These are phyloP conservation scores for Pseudomyrmex cubaensis DNA, from an alignment of 1,140 invertebrate genomes.

Conservation along the genomic window DNA sequence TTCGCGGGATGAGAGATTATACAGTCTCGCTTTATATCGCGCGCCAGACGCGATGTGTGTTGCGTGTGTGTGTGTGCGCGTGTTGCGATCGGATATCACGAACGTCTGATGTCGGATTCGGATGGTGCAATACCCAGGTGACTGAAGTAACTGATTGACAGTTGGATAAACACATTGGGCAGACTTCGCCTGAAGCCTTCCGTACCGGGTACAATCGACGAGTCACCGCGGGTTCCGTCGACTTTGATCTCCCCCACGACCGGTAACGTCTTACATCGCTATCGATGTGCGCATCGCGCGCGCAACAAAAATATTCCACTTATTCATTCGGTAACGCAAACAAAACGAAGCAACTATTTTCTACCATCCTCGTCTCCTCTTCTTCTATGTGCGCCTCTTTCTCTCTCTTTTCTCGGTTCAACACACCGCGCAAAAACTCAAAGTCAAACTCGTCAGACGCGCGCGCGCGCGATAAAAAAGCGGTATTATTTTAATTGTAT, in stretches of 20 bases:
- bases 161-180: slow-evolving; percentile 76
- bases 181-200: slow-evolving; percentile 59
- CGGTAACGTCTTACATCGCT: slow-evolving; percentile 47
- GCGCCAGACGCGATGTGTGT: slow-evolving; percentile 3
- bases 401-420: not conserved
- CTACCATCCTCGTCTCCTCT: not conserved
- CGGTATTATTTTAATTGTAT: slow-evolving; percentile 16
- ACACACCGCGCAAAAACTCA: slow-evolving; percentile 6
- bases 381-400: not conserved
- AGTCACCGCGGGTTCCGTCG: slow-evolving; percentile 69
- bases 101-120: slow-evolving; percentile 58
- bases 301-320: slow-evolving; percentile 68
- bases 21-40: no score
- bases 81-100: slow-evolving; percentile 68
- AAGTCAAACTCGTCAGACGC: not conserved
- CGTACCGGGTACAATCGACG: slow-evolving; percentile 61
- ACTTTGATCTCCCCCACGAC: slow-evolving; percentile 55
- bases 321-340: slow-evolving; percentile 43
- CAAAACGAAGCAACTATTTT: slow-evolving; percentile 34
- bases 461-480: not conserved
- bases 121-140: slow-evolving; percentile 66
- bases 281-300: slow-evolving; percentile 58
- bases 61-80: not conserved
- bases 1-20: no score
- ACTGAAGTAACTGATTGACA: slow-evolving; percentile 73